A percentile compares a stretch with the other conserved stretches of the same genome.
Evolutionary conservation across 2,797 vertebrate genomes (phyloP).

Genomic region (Esox masquinongy): DNA sequence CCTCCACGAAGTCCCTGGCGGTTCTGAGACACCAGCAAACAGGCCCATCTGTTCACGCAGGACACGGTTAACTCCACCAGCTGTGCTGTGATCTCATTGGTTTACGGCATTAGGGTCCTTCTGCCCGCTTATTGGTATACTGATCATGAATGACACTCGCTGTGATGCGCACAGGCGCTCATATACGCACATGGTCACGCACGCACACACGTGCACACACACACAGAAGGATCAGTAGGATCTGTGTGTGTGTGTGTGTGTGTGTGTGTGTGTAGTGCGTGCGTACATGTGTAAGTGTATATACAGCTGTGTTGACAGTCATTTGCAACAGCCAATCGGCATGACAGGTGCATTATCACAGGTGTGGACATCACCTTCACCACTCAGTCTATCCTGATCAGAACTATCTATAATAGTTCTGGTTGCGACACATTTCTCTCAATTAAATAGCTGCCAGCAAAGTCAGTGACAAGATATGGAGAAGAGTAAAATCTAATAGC

Average conservation of each 20-base stretch:
- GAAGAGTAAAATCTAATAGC: neutral
- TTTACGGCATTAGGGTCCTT: slow-evolving; percentile 18
- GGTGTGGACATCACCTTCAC: slow-evolving; percentile 36
- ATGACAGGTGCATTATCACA: slow-evolving; percentile 71
- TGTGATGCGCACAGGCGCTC: neutral
- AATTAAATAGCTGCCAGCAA: too few species aligned
- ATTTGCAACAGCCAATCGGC: slow-evolving; percentile 38
- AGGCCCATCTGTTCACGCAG: slow-evolving; percentile 22
- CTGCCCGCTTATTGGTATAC: slow-evolving; percentile 30
- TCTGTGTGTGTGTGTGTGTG: too few species aligned
- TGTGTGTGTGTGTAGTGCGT: slow-evolving; percentile 14
- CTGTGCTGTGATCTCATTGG: slow-evolving; percentile 21
- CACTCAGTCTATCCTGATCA: neutral
- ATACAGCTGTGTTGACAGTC: slow-evolving; percentile 36
- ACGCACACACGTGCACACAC: neutral
- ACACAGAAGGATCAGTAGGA: too few species aligned
- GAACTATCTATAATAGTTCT: neutral
- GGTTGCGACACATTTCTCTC: too few species aligned
- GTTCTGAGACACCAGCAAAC: slow-evolving; percentile 44
- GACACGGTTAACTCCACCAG: slow-evolving; percentile 42
- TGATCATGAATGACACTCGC: slow-evolving; percentile 37
- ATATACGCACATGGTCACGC: neutral
- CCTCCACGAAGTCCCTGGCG: slow-evolving; percentile 19
- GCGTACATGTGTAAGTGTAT: slow-evolving; percentile 8
- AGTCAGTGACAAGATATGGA: too few species aligned